These are phyloP conservation scores for Eleginops maclovinus DNA, from an alignment of 2,113 vertebrate genomes.

Conservation along the genomic window DNA sequence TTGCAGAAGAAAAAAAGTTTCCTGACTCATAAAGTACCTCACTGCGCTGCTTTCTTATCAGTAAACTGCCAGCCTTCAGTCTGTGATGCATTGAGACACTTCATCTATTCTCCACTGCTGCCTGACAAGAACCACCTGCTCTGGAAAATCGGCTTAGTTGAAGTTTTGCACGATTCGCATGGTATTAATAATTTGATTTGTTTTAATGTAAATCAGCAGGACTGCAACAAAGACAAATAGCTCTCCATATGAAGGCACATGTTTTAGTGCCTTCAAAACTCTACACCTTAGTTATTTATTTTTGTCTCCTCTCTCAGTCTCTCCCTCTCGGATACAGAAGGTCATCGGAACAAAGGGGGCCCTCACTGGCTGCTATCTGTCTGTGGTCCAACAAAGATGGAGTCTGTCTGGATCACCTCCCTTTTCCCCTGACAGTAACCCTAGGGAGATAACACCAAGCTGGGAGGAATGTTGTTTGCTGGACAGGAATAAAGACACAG, in stretches of 20 bases:
- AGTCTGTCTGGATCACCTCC: constrained; percentile 65
- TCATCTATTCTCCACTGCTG: constrained; percentile 19
- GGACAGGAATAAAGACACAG: constrained; percentile 35
- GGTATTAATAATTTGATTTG: background rate
- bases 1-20: constrained; percentile 24
- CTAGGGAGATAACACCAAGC: constrained; percentile 57
- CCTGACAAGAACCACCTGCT: constrained; percentile 47
- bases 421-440: constrained; percentile 62
- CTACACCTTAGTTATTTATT: background rate
- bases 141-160: constrained; percentile 1
- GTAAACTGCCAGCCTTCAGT: constrained; percentile 24
- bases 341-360: constrained; percentile 54
- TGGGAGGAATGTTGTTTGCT: constrained; percentile 50
- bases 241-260: background rate
- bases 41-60: constrained; percentile 38
- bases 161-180: constrained; percentile 16
- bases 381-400: constrained; percentile 58
- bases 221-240: background rate
- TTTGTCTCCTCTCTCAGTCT: constrained; percentile 11
- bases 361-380: constrained; percentile 66
- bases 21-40: constrained; percentile 24
- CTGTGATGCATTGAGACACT: constrained; percentile 34
- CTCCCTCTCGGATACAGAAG: constrained; percentile 32
- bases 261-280: background rate
- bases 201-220: background rate